Evolutionary conservation across 2,888 invertebrate species (phyloP), one percentile per base, ranked within the genome.

Genomic region (Furcula furcula): DNA sequence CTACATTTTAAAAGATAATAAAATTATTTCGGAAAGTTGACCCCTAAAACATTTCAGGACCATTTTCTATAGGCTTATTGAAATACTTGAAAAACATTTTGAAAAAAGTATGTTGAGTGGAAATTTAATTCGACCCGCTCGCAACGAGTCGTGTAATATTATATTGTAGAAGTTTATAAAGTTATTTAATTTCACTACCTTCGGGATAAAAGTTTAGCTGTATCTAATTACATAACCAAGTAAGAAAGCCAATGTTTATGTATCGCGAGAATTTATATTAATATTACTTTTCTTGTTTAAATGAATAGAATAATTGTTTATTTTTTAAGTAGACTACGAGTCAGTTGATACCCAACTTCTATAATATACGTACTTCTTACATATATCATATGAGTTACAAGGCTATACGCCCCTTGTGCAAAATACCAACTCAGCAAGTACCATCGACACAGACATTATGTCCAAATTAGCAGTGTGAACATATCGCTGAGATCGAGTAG

Each of bases 121-220:
- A 70, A 74, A 70, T 71, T 76, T 68, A 69, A 73, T 77, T 70
- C 55, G 65, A 59, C 62, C 18, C 51, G 58, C 46, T 62, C 47
- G 52, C 51, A 35, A 41, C 49, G 52, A 67, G 50, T 64, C 57
- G 50, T 67, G 61, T 55, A 60, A 67, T 69, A 69, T 75, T 64
- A 67, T 67, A 71, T 74, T 67, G 62, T 58, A 46, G 9, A 64
- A 78, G 65, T 77, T 78, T 47, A 40, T 45, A 43, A 76, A 78
- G 76, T 74, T 75, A 76, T 78, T 79, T 77, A 59, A 78, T 78
- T 73, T 74, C 50, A 63, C 55, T 68, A 64, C 60, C 59, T 61
- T 49, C 57, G 61, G 63, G 62, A 70, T 65, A 65, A 68, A 69
- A 67, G 57, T 67, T 70, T 30, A 42, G 35, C 41, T 43, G 36